Base-by-base conservation (phyloP, 2,797 vertebrate species). In the Chrosomus eos region DNA sequence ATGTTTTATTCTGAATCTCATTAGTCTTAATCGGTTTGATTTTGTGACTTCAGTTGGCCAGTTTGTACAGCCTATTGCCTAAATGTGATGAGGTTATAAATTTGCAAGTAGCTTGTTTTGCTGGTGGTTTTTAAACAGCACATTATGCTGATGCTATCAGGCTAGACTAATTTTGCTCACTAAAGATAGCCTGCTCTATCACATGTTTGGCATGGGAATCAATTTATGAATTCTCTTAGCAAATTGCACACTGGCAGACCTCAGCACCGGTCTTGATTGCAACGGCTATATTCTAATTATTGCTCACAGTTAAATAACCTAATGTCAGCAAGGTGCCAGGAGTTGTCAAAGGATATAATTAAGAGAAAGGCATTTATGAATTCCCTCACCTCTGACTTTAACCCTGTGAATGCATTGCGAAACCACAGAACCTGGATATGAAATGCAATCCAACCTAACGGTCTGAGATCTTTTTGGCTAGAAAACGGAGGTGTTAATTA, bases 291-390 rank as follows among this genome's bases (percentile, higher is more conserved):
- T 88, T 83, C 85, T 73, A 40, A 90, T 90, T 92, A 85, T 84
- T 88, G 87, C 84, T 86, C 89, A 31, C 43, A 87, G 87, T 90
- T 83, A 84, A 88, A 88, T 85, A 87, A 85, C 60, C 78, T 40
- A 64, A 60, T 85, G 87, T 88, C 88, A 87, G 85, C 78, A 80
- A 89, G 83, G 88, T 88, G 86, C 87, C 85, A 48, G 45, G 77
- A 86, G 82, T 77, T 91, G 84, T 88, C 85, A 88, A 88, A 88
- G 85, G 88, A 87, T 89, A 84, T 88, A 90, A 89, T 89, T 91
- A 90, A 80, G 62, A 87, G 51, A 79, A 86, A 80, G 82, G 68
- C 87, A 85, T 86, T 87, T 85, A 83, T 85, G 88, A 80, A 85
- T 83, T 81, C 76, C 81, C 77, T 91, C 73, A 91, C 80, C 82